A percentile compares a stretch with the other conserved stretches of the same genome.
Evolutionary conservation across 2,113 vertebrate genomes (phyloP).

Genomic region (Brachyistius frenatus): DNA sequence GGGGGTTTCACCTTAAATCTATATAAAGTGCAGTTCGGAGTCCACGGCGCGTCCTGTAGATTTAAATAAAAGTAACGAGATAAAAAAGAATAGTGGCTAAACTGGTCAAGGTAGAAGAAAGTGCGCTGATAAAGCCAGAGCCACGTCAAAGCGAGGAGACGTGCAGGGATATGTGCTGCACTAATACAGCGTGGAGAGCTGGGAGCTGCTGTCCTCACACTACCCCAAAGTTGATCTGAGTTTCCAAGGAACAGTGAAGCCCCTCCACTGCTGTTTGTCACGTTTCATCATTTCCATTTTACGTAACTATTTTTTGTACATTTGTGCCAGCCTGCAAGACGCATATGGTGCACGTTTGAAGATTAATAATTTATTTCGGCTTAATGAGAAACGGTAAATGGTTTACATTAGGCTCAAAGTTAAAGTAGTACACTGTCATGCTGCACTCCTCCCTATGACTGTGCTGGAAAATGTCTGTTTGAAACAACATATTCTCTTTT

Average conservation of each 20-base stretch:
- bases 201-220: slow-evolving; percentile 70
- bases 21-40: slow-evolving; percentile 26
- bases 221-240: slow-evolving; percentile 68
- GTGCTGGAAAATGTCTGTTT: slow-evolving; percentile 12
- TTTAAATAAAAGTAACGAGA: slow-evolving; percentile 60
- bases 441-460: slow-evolving; percentile 37
- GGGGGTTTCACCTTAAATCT: slow-evolving; percentile 33
- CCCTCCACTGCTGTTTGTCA: slow-evolving; percentile 37
- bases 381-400: slow-evolving; percentile 27
- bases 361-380: slow-evolving; percentile 59
- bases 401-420: slow-evolving; percentile 29
- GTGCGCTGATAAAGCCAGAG: slow-evolving; percentile 20
- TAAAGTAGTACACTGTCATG: slow-evolving; percentile 44
- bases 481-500: not conserved
- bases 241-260: slow-evolving; percentile 39
- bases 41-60: slow-evolving; percentile 6
- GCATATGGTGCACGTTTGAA: slow-evolving; percentile 13
- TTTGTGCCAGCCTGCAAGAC: slow-evolving; percentile 21
- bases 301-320: slow-evolving; percentile 32
- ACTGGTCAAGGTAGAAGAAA: slow-evolving; percentile 14
- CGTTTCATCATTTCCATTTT: slow-evolving; percentile 64
- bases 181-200: slow-evolving; percentile 3
- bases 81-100: slow-evolving; percentile 49
- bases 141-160: slow-evolving; percentile 26
- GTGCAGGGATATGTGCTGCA: slow-evolving; percentile 31